Evolutionary conservation across 2,888 invertebrate species (phyloP).

Genomic region (Neria commutata): DNA sequence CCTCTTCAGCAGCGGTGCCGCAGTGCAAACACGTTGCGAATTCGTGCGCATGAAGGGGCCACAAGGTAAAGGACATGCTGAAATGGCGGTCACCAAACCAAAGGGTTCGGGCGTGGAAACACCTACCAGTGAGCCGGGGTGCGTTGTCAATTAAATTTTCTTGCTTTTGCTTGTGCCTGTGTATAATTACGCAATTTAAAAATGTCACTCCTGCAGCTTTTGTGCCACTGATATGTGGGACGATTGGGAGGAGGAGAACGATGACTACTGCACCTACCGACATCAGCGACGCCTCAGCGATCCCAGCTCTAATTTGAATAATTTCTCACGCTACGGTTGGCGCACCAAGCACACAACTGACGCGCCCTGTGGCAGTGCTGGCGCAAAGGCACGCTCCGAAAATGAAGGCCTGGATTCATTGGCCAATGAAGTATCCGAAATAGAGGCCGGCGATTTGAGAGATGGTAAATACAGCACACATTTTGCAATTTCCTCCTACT

Average conservation of each 20-base stretch:
- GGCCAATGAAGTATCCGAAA: slow-evolving; percentile 84
- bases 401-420: slow-evolving; percentile 89
- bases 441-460: slow-evolving; percentile 90
- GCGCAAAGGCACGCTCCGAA: slow-evolving; percentile 85
- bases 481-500: slow-evolving; percentile 1
- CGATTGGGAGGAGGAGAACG: slow-evolving; percentile 88
- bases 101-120: slow-evolving; percentile 93
- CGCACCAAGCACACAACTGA: slow-evolving; percentile 65
- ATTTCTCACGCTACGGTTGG: slow-evolving; percentile 84
- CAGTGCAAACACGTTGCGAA: slow-evolving; percentile 84
- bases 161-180: too few species aligned
- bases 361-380: slow-evolving; percentile 70
- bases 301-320: slow-evolving; percentile 88
- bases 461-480: slow-evolving; percentile 70
- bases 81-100: slow-evolving; percentile 95
- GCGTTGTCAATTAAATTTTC: background rate
- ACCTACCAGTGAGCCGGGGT: slow-evolving; percentile 88
- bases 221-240: slow-evolving; percentile 89
- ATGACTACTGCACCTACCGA: slow-evolving; percentile 81
- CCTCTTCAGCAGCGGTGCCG: slow-evolving; percentile 75
- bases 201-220: too few species aligned
- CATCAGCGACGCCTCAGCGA: slow-evolving; percentile 84
- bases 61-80: slow-evolving; percentile 93
- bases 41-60: slow-evolving; percentile 99
- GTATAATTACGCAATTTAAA: background rate